Base-by-base conservation (phyloP, 2,113 vertebrate species). In the Cynocephalus volans region DNA sequence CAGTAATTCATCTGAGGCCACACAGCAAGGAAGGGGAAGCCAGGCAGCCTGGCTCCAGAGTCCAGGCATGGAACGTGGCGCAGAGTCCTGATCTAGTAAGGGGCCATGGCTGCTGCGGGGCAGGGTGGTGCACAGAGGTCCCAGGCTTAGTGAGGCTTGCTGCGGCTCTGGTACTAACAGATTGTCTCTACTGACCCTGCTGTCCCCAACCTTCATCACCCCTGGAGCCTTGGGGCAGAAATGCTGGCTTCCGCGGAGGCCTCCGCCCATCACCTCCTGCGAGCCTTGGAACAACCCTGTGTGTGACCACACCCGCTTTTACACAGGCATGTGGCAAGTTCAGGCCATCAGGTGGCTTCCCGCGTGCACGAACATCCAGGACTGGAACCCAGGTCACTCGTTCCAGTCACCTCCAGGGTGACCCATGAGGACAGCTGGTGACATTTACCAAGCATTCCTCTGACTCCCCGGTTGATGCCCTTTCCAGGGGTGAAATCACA, bases 371-470 rank as follows among this genome's bases (percentile, higher is more conserved):
- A 6, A 0, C 54, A 1, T 14, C 17, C 1, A 1, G 21, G 65
- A 33, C 90, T 10, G 18, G 56, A 64, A 48, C 26, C 24, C 41
- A 50, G 1, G 21, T 21, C 24, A n/a, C n/a, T 24, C 11, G 21
- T 26, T 17, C 73, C 12, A 2, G 58, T 36, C 45, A 3, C 58
- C 31, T 54, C 8, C 31, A 23, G 75, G 52, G 15, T 1, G 77
- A 11, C 8, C 2, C 0, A 12, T 17, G 3, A 15, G 54, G 54
- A 56, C 17, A 56, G 0, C 5, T 0, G 21, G 26, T 26, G 3
- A 14, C 4, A 0, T 19, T 0, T 0, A 6, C 4, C 9, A 5
- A 10, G 48, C 23, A 31, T 5, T 18, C n/a, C 4, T 56, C 65
- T 9, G 23, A 0, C 1, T 24, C 56, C 26, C 33, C 81, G 4